Percentiles rank a stretch among this genome's conserved stretches.
phyloP scores from a whole-genome alignment of 2,113 vertebrate genomes.

The Microtus pennsylvanicus region DNA sequence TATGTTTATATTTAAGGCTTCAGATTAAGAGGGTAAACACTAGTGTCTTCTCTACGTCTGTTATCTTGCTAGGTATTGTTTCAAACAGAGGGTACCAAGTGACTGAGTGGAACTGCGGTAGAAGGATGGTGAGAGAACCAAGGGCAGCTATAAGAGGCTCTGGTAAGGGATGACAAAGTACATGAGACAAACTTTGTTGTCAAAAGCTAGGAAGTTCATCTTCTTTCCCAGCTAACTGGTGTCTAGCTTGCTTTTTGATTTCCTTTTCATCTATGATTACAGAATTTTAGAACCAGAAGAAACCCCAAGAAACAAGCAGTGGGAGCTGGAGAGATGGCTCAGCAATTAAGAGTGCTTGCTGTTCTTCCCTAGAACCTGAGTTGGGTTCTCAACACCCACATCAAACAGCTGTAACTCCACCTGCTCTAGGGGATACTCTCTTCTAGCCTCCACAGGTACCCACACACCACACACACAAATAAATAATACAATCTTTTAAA shows the following conservation, averaged over 20 bases:
- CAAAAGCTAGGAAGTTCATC: background rate
- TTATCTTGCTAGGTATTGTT: background rate
- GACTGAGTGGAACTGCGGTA: background rate
- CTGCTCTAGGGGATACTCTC: background rate
- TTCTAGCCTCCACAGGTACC: background rate
- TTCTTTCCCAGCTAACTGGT: background rate
- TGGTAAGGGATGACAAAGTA: background rate
- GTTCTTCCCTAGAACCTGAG: background rate
- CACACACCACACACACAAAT: background rate
- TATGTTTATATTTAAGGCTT: background rate
- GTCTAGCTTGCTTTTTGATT: background rate
- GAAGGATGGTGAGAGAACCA: background rate
- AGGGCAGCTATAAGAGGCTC: background rate
- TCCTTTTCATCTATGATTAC: background rate
- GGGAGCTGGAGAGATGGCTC: background rate
- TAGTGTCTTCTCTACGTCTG: background rate
- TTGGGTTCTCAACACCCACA: background rate
- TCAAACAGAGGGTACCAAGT: background rate
- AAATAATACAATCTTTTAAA: background rate
- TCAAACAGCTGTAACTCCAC: background rate
- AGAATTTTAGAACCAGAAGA: background rate
- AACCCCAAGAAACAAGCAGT: background rate
- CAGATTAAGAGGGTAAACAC: background rate
- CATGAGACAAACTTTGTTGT: background rate
- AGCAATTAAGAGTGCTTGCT: background rate